Evolutionary conservation across 2,888 invertebrate genomes (phyloP), one percentile per base, ranked within the genome.

Genomic region (Melolontha melolontha): DNA sequence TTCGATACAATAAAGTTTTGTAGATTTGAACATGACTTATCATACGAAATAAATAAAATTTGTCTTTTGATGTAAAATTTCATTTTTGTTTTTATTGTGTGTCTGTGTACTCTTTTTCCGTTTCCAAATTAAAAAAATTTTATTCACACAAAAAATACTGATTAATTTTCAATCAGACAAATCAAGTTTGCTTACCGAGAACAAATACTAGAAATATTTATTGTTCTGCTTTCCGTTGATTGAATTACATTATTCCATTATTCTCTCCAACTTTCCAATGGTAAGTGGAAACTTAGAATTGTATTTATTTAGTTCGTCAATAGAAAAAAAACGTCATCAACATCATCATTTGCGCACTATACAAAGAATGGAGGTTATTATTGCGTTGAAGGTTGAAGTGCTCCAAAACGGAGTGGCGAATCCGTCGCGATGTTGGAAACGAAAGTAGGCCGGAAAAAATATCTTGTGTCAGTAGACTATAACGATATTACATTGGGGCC

Each of bases 231-330:
- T 54, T 71, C 72, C 73, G 70, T 71, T 74, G 75, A 76, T 75
- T 74, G 71, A 75, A 75, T 75, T 75, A 64, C 64, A 64, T 64
- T 52, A 75, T 74, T 71, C 72, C 70, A 70, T 68, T 67, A 71
- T 72, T 70, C 71, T 68, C 69, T 70, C 68, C 70, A 68, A 72
- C 72, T 73, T 74, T 72, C 69, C 68, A 54, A 59, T 70, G 69
- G 68, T 72, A 72, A 75, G 72, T 74, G 72, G 72, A 74, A 74
- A 76, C 72, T 75, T 73, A 70, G 72, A 74, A 72, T 71, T 71
- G 72, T 72, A 71, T 73, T 34, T 73, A 73, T 72, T 70, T 66
- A 47, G 40, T 40, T 41, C 39, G 29, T 40, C 41, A 51, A 42
- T 16, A 42, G 6, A 27, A 7, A 27, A 14, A 42, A 6, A 10